Conservation (phyloP, 2,797 vertebrate genomes). For the Poeciliopsis turneri region DNA sequence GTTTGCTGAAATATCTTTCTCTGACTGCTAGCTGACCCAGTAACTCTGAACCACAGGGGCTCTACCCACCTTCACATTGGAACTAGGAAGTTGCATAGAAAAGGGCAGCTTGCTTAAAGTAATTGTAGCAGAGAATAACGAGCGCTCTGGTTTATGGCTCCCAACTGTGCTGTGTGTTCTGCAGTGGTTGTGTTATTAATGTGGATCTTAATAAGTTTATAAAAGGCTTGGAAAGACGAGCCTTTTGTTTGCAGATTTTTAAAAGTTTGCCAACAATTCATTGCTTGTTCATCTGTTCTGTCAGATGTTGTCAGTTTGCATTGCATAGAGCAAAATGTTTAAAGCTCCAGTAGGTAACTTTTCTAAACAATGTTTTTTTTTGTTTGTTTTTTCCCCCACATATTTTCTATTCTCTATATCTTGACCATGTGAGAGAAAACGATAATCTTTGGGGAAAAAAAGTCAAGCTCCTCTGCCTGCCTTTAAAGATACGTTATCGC, state of each 20-base stretch:
- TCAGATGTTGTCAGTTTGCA: neutral
- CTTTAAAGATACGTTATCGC: no score
- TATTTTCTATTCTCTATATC: no score
- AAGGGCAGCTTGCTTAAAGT: conserved; percentile 44
- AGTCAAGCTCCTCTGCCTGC: no score
- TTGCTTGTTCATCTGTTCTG: conserved; percentile 9
- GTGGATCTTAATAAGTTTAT: neutral
- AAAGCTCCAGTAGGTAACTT: no score
- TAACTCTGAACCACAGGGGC: conserved; percentile 35
- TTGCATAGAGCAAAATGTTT: neutral
- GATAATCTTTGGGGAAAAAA: no score
- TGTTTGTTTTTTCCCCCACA: no score
- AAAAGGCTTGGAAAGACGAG: neutral
- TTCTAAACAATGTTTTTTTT: no score
- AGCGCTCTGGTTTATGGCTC: conserved; percentile 31
- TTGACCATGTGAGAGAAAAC: no score
- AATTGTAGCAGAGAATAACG: conserved; percentile 51
- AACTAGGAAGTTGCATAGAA: conserved; percentile 10
- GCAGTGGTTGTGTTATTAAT: conserved; percentile 16
- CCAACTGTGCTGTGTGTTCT: conserved; percentile 19
- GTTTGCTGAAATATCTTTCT: conserved; percentile 45
- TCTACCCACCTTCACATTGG: conserved; percentile 53
- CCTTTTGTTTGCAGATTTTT: no score
- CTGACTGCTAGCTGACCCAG: conserved; percentile 46
- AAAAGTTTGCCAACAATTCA: conserved; percentile 11